Evolutionary conservation across 1,140 invertebrate species (phyloP).

Genomic region (Gonioctena quinquepunctata): DNA sequence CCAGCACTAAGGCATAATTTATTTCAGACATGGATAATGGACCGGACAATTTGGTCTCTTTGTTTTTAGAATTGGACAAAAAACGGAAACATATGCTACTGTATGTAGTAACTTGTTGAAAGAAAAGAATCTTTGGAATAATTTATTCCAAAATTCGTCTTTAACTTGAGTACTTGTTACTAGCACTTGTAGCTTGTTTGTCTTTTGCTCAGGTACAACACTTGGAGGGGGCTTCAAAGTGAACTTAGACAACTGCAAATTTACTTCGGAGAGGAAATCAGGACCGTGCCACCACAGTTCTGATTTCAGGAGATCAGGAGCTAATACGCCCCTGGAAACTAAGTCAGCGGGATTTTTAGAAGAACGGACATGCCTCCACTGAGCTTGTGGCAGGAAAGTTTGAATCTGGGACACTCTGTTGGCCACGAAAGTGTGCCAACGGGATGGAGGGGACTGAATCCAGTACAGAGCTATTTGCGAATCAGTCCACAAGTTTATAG

Average conservation of each 20-base stretch:
- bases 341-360: conserved; percentile 56
- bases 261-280: conserved; percentile 1
- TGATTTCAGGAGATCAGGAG: conserved; percentile 30
- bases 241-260: background rate
- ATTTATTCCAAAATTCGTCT: background rate
- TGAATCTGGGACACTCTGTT: conserved; percentile 51
- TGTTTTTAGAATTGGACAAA: background rate
- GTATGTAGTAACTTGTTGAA: background rate
- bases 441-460: conserved; percentile 43
- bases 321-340: conserved; percentile 48
- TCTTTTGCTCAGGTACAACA: background rate
- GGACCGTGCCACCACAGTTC: conserved; percentile 47
- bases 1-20: background rate
- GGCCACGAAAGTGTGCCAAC: conserved; percentile 41
- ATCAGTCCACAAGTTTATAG: conserved; percentile 41
- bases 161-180: background rate
- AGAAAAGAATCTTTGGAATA: conserved; percentile 1
- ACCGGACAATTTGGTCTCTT: background rate
- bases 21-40: background rate
- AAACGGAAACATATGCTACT: background rate
- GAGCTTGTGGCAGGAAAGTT: conserved; percentile 5
- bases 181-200: background rate
- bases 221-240: background rate
- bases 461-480: conserved; percentile 52
- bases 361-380: conserved; percentile 55